Percentiles rank a stretch among this genome's conserved stretches.
phyloP scores from a whole-genome alignment of 1,140 invertebrate species.

The Heliconius nattereri region DNA sequence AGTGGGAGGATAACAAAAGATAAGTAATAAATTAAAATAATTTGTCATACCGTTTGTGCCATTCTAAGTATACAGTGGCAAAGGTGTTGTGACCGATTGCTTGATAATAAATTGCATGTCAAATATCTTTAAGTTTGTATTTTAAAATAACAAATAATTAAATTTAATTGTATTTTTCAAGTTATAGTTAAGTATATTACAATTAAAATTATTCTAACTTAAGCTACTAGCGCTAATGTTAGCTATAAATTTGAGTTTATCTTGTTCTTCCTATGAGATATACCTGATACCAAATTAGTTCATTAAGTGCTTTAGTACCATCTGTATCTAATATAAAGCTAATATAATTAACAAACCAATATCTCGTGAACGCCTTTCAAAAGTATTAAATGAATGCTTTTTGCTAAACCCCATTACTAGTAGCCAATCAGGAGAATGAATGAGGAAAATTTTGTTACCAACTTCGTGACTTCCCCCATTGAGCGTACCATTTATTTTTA shows the following conservation, averaged over 20 bases:
- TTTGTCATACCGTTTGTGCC: not conserved
- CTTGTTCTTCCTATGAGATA: not conserved
- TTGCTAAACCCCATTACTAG: conserved; percentile 50
- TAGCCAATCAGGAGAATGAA: conserved; percentile 67
- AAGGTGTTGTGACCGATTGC: not conserved
- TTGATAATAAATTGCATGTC: not conserved
- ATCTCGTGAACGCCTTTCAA: conserved; percentile 39
- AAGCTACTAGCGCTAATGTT: not conserved
- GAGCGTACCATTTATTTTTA: conserved; percentile 65
- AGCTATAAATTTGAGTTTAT: not conserved
- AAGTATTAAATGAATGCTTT: conserved; percentile 41
- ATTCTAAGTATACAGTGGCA: conserved; percentile 5
- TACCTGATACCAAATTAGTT: conserved; percentile 30
- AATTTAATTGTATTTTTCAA: not conserved
- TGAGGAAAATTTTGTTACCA: conserved; percentile 52
- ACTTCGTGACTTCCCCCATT: conserved; percentile 55
- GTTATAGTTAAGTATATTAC: not conserved
- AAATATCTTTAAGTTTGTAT: too few relatives aligned
- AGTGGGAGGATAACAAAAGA: conserved; percentile 31
- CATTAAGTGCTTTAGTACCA: conserved; percentile 18
- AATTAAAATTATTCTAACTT: not conserved
- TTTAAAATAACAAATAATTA: too few relatives aligned
- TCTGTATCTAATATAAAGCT: conserved; percentile 35
- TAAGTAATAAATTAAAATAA: conserved; percentile 7
- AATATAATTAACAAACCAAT: conserved; percentile 38